A percentile compares a stretch with the other conserved stretches of the same genome.
These are phyloP conservation scores for Ophioninae sp. DNA, from an alignment of 2,888 invertebrate genomes.

Conservation along the genomic window DNA sequence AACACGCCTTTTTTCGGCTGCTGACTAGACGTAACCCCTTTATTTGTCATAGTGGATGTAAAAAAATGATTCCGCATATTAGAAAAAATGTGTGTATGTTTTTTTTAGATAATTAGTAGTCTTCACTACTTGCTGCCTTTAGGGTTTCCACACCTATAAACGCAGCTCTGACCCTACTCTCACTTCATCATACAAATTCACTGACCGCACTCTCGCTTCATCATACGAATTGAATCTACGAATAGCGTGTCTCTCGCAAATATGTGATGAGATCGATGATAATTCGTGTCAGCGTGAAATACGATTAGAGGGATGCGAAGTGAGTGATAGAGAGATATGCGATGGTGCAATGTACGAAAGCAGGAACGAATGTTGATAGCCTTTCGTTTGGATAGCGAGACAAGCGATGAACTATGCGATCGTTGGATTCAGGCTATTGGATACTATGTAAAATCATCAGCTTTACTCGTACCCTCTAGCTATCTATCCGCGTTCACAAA, in stretches of 20 bases:
- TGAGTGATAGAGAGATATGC: conserved; percentile 28
- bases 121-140: too few relatives aligned
- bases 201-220: background rate
- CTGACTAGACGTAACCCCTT: too few relatives aligned
- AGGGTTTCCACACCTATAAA: too few relatives aligned
- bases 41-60: too few relatives aligned
- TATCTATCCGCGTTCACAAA: conserved; percentile 42
- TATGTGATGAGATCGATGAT: conserved; percentile 10
- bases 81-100: too few relatives aligned
- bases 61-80: too few relatives aligned
- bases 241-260: background rate
- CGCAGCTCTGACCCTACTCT: background rate
- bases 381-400: conserved; percentile 2
- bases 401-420: conserved; percentile 46
- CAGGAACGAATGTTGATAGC: conserved; percentile 19
- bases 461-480: conserved; percentile 6
- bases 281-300: conserved; percentile 21
- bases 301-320: conserved; percentile 23
- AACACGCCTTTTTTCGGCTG: too few relatives aligned
- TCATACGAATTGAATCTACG: background rate
- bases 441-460: conserved; percentile 22
- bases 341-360: conserved; percentile 5
- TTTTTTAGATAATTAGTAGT: too few relatives aligned
- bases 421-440: conserved; percentile 17
- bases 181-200: background rate